Evolutionary conservation across 2,113 vertebrate genomes (phyloP), one percentile per base, ranked within the genome.

Genomic region (Tiliqua scincoides): DNA sequence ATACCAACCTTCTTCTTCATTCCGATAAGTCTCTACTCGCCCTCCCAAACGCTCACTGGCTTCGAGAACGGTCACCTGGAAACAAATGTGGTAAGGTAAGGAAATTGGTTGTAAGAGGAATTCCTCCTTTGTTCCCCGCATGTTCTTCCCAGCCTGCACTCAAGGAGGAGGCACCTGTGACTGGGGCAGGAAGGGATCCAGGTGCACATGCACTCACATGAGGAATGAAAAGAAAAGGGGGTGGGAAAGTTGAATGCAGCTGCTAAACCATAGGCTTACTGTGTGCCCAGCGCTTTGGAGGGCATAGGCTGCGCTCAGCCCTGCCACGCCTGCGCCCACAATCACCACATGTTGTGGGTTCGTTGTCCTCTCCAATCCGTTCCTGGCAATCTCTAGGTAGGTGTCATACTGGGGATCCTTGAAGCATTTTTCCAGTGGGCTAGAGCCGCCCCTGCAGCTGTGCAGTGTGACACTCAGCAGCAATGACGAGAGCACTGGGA

Each of bases 321-420:
- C 93, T 0, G 92, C 59, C 52, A 93, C 84, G 4, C 94, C 93
- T 3, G 91, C 94, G 1, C 94, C 94, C 18, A 93, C 93, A 40
- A 95, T 86, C 35, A 94, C 88, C 32, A 93, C 62, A 21, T 62
- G 83, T 30, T 88, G 90, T 11, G 14, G 79, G 20, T 65, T 48
- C 0, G 0, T 30, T 0, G 76, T 85, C 57, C 17, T 35, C 52
- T 48, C 32, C 20, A 95, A 74, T 0, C 91, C 88, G 2, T 79
- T 6, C 37, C 4, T 85, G 9, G 89, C 85, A 43, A 95, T 87
- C 48, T 72, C 48, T 8, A 95, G 18, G n/a, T 92, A 77, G 5
- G 93, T 84, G 57, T 94, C 91, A 70, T 93, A 94, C 20, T 94
- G 62, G 4, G 90, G 85, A 1, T 93, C 92, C 20, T 77, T 63